Percentiles rank a stretch among this genome's conserved stretches.
These are phyloP conservation scores for Aleiodes alternator DNA, from an alignment of 2,888 invertebrate genomes.

Conservation along the genomic window DNA sequence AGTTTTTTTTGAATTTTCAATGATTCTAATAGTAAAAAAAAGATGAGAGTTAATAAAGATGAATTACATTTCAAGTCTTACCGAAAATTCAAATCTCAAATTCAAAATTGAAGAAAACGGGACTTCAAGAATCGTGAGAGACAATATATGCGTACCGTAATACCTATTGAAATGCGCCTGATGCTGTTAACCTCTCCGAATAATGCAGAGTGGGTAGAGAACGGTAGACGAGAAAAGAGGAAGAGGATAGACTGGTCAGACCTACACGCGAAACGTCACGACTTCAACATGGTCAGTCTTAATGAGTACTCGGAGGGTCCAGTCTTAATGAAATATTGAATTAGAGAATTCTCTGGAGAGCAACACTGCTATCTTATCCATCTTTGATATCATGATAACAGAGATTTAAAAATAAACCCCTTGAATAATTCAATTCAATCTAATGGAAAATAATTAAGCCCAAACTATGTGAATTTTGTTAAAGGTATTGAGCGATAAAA, in stretches of 20 bases:
- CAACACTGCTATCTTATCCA: conserved; percentile 22
- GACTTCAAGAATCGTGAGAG: conserved; percentile 25
- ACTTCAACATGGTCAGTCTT: conserved; percentile 14
- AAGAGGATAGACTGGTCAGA: too few relatives aligned
- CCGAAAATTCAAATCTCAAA: conserved; percentile 15
- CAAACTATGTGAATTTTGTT: background rate
- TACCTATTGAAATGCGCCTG: conserved; percentile 49
- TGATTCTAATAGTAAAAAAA: too few relatives aligned
- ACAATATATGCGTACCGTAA: conserved; percentile 50
- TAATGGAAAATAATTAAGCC: too few relatives aligned
- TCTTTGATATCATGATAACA: conserved; percentile 1
- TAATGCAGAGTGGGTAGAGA: background rate
- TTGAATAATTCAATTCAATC: too few relatives aligned
- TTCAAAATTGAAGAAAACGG: conserved; percentile 33
- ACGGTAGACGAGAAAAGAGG: conserved; percentile 4
- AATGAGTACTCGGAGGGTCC: conserved; percentile 16
- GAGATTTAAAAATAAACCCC: background rate
- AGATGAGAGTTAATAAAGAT: too few relatives aligned
- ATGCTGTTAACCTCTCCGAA: conserved; percentile 35
- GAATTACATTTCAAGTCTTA: too few relatives aligned
- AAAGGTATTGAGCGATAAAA: conserved; percentile 8
- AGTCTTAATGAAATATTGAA: conserved; percentile 21
- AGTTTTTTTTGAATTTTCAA: too few relatives aligned
- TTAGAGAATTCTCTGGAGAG: conserved; percentile 2
- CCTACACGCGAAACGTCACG: conserved; percentile 26